Evolutionary conservation across 2,113 vertebrate species (phyloP), one percentile per base, ranked within the genome.

Genomic region (Lanius collurio): DNA sequence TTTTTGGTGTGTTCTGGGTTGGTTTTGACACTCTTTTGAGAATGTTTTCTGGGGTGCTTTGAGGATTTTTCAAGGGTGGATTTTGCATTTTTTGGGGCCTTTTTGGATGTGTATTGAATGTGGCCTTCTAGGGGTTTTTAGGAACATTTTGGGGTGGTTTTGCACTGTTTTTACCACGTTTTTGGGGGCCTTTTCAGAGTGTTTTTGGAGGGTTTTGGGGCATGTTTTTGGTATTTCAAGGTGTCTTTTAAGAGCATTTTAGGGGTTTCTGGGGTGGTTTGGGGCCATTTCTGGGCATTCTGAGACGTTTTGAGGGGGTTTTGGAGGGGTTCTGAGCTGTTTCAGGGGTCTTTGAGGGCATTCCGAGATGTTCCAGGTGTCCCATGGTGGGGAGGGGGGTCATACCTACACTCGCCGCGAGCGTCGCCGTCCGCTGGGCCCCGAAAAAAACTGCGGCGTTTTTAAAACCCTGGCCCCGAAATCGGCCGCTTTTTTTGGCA

Each of bases 41-140:
- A 39, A 7, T 3, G 0, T 11, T 52, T 50, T 13, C 13, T 4
- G 41, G 62, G 28, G 13, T 16, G 30, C 4, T 65, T 42, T 15
- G 28, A 31, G 13, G 5, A 3, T 2, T 11, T 69, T 69, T 37
- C 2, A 6, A 2, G 1, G 6, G 2, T 7, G 5, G 1, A 49
- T 42, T 42, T 20, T 7, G 9, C 6, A 9, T 6, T 53, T 41
- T 33, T 33, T 8, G 28, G 4, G 5, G 4, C 9, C 9, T 9
- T 44, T 64, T 15, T 15, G 27, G 1, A 7, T 7, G 0, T 2
- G 2, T 1, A 15, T 1, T 7, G 4, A 42, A 11, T 0, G 4
- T 8, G 3, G 2, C 6, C 26, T 47, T 9, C 4, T 6, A 11
- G 6, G 1, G 10, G 4, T 12, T 56, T 20, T 15, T 9, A 6